These are phyloP conservation scores for Drosophila auraria DNA, from an alignment of 1,140 invertebrate species.

Conservation along the genomic window DNA sequence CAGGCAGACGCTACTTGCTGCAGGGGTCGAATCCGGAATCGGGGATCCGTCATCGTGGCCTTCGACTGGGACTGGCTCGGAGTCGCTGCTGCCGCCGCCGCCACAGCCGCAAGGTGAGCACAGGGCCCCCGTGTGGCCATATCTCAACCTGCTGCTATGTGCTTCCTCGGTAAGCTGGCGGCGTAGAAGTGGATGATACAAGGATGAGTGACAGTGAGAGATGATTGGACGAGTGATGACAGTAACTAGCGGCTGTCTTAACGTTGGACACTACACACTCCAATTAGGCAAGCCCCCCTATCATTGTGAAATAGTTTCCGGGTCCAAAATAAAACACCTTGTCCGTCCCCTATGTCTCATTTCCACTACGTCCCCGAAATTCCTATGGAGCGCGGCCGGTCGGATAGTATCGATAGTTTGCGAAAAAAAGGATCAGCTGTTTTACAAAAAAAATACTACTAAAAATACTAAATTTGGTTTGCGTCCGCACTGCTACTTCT, in stretches of 20 bases:
- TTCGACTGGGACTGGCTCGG: slow-evolving; percentile 14
- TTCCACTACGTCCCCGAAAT: slow-evolving; percentile 19
- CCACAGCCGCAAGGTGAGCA: slow-evolving; percentile 15
- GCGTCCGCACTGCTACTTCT: too few species aligned
- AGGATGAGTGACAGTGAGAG: background rate
- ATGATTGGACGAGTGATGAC: slow-evolving; percentile 1
- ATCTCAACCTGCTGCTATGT: slow-evolving; percentile 5
- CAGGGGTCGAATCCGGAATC: slow-evolving; percentile 91
- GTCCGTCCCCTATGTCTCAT: slow-evolving; percentile 4
- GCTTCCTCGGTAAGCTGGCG: slow-evolving; percentile 36
- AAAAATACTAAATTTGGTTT: too few species aligned
- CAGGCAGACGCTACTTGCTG: slow-evolving; percentile 97
- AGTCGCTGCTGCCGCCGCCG: slow-evolving; percentile 22
- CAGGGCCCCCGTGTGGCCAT: slow-evolving; percentile 25
- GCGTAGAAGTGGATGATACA: background rate
- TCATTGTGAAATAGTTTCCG: slow-evolving; percentile 44
- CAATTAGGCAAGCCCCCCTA: slow-evolving; percentile 12
- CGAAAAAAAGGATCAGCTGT: too few species aligned
- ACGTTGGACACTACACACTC: background rate
- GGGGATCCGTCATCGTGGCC: slow-evolving; percentile 87
- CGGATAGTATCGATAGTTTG: too few species aligned
- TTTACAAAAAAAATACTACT: too few species aligned
- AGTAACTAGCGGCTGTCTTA: background rate
- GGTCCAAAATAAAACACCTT: slow-evolving; percentile 36
- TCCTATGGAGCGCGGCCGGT: slow-evolving; percentile 6